phyloP scores from a whole-genome alignment of 2,888 invertebrate species.

The Ophraella communa region DNA sequence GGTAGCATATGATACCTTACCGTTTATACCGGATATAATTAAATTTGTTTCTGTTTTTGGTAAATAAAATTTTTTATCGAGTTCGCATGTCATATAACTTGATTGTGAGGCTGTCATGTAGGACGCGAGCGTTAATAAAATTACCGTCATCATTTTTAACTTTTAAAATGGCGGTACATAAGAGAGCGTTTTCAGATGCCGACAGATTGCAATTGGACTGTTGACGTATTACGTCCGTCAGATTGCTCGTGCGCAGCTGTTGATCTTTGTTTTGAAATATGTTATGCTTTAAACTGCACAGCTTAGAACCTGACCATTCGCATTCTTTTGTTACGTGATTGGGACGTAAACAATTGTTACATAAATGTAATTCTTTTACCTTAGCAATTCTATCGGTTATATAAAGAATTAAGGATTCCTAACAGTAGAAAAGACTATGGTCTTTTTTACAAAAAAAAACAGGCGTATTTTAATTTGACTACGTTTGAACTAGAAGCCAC shows the following conservation, averaged over 20 bases:
- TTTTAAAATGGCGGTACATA: background rate
- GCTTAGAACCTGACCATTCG: slow-evolving; percentile 22
- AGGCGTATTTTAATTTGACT: slow-evolving; percentile 7
- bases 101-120: background rate
- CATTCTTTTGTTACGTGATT: slow-evolving; percentile 25
- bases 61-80: background rate
- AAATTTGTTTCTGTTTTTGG: slow-evolving; percentile 3
- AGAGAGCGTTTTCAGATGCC: background rate
- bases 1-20: slow-evolving; percentile 15
- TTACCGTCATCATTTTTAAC: background rate
- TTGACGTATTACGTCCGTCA: background rate
- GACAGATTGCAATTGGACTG: too few relatives aligned
- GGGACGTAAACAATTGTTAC: slow-evolving; percentile 19
- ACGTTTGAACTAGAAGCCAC: background rate
- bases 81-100: background rate
- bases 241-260: background rate
- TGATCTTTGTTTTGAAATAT: background rate
- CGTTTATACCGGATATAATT: slow-evolving; percentile 22
- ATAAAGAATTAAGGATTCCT: slow-evolving; percentile 18
- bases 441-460: slow-evolving; percentile 24
- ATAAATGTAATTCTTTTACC: slow-evolving; percentile 16
- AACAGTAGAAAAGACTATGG: slow-evolving; percentile 27
- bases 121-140: too few relatives aligned
- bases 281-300: slow-evolving; percentile 27
- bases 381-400: slow-evolving; percentile 14